Base-by-base conservation (phyloP, 2,888 invertebrate species). In the Rhagonycha lutea region DNA sequence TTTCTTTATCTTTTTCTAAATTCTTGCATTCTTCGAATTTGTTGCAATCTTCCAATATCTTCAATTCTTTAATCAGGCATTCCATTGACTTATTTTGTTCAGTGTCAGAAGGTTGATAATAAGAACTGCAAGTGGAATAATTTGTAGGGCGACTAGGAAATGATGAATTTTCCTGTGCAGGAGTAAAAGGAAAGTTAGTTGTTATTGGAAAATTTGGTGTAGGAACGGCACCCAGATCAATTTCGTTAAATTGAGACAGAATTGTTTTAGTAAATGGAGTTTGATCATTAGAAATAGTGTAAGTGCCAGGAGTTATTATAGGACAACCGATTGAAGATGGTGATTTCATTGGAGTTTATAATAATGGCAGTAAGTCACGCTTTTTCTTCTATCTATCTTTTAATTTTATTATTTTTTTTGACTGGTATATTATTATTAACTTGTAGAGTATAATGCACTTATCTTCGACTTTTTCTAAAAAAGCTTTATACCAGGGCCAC, bases 91-190 rank as follows among this genome's bases (percentile, higher is more conserved):
- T 83, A 72, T 81, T 84, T 76, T 86, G 87, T 79, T 87, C 88
- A 9, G 81, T 83, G 78, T 88, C 88, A 0, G 86, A 86, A 10
- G 88, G 88, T 79, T 86, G 85, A 77, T 88, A 88, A 80, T 88
- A 88, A 0, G 87, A 87, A 78, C 86, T 87, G 3, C 86, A 84
- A 4, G 87, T 86, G 1, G 88, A 88, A 81, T 88, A 88, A 83
- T 88, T 87, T 0, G 88, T 87, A 1, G 84, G 83, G 61, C 87
- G 80, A 72, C 82, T 82, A 3, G 79, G 73, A 72, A 81, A 82
- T 1, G 80, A 76, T 0, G 84, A 80, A 28, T 47, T 26, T 14
- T n/a, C 62, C 26, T 14, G 26, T 23, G 69, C 77, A 1, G 86
- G 86, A 4, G 86, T 86, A 8, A 86, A 77, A 3, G 84, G 81